Evolutionary conservation across 2,888 invertebrate genomes (phyloP), one percentile per base, ranked within the genome.

Genomic region (Watsonalla binaria): DNA sequence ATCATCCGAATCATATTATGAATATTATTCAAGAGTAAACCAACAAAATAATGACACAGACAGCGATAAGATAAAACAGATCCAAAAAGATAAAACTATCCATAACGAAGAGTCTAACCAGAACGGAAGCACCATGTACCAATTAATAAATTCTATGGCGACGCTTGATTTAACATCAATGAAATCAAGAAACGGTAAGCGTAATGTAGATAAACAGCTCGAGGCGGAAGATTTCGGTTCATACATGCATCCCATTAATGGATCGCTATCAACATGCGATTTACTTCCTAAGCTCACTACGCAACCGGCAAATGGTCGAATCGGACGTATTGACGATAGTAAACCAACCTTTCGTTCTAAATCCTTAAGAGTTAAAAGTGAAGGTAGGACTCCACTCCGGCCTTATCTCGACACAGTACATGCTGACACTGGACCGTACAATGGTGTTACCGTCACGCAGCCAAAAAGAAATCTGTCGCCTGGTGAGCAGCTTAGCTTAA

Each of bases 311-410:
- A 82, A 81, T 77, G 81, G 75, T 72, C 83, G 80, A 73, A 86
- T 78, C 76, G 85, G 85, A 84, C 85, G 88, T 65, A 75, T 74
- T 53, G 88, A 88, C 74, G 84, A 83, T 66, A 72, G 64, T 60
- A 90, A 84, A 71, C 88, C 90, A 66, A 89, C 82, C 75, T 90
- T 90, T 82, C 90, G 91, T 65, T 91, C 91, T 58, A 91, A 91
- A 80, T 91, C 91, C 55, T 78, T 91, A 61, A 84, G 91, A 80
- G 86, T 91, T 46, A 91, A 90, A 78, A 91, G 89, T 70, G 91
- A 91, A 81, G 88, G 88, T 59, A 81, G 90, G 73, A 80, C 83
- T 45, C 90, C 90, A 53, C 80, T 90, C 57, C 78, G 84, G 61
- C 74, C 83, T 58, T 90, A 89, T 72, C 80, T 90, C 45, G 85